Conservation (phyloP, 1,140 invertebrate species). For the Akabosia matsudoensis region DNA sequence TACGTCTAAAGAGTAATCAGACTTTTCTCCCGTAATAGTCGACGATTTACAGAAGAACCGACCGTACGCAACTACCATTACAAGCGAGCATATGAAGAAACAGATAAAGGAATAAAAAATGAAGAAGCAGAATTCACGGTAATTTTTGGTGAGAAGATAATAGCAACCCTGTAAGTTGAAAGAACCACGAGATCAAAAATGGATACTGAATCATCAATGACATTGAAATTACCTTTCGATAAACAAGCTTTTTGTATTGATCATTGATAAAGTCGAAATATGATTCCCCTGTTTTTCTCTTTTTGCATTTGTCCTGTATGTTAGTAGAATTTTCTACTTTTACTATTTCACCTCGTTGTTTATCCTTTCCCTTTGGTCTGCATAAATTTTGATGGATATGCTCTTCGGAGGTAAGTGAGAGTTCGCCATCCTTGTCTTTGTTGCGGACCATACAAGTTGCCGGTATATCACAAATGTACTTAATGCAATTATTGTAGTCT, state of each 20-base stretch:
- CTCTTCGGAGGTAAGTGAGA: background rate
- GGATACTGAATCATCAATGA: background rate
- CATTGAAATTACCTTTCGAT: background rate
- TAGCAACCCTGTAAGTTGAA: background rate
- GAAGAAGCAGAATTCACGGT: background rate
- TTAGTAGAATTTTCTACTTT: background rate
- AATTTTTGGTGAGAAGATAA: background rate
- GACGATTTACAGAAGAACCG: background rate
- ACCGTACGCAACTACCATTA: background rate
- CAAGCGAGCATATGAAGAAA: background rate
- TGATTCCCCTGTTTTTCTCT: background rate
- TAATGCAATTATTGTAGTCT: background rate
- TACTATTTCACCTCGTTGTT: background rate
- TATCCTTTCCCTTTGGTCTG: background rate
- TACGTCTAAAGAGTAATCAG: background rate
- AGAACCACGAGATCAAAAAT: background rate
- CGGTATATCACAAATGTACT: background rate
- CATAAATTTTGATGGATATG: background rate
- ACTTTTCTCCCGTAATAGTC: background rate
- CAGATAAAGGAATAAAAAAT: background rate
- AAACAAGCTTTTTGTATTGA: background rate
- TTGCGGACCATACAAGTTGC: background rate
- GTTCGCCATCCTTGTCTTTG: too few species aligned
- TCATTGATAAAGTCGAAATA: background rate
- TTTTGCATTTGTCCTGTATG: background rate